Conservation (phyloP, 2,797 vertebrate genomes). For the Silurus aristotelis region DNA sequence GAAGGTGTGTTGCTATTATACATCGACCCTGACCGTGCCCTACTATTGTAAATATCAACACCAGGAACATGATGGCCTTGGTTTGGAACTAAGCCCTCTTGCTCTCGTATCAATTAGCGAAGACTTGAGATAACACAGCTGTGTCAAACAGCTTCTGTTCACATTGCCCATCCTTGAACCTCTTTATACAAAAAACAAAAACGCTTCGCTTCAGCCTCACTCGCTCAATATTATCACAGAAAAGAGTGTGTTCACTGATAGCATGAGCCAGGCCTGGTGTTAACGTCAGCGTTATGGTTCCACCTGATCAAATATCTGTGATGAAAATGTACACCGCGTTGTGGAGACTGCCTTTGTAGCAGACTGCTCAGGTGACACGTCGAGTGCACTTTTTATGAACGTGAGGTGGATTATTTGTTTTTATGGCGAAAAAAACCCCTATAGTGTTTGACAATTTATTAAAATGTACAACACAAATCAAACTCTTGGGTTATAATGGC, state of each 20-base stretch:
- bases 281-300: conserved; percentile 20
- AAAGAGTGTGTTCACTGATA: not conserved
- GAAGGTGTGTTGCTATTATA: not conserved
- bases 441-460: not conserved
- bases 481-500: not conserved
- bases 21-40: not conserved
- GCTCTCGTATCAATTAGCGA: conserved; percentile 5
- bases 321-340: conserved; percentile 27
- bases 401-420: not conserved
- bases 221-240: not conserved
- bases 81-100: conserved; percentile 16
- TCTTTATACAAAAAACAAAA: conserved; percentile 1
- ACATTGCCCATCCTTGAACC: conserved; percentile 29
- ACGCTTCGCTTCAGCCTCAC: not conserved
- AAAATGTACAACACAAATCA: not conserved
- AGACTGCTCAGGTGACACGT: not conserved
- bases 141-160: conserved; percentile 3
- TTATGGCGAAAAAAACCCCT: not conserved
- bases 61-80: conserved; percentile 26
- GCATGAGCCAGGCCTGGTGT: conserved; percentile 5
- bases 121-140: conserved; percentile 21
- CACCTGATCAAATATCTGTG: conserved; percentile 33
- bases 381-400: not conserved
- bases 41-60: conserved; percentile 12
- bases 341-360: not conserved